phyloP scores from a whole-genome alignment of 2,113 vertebrate genomes.

The Patagioenas fasciata region DNA sequence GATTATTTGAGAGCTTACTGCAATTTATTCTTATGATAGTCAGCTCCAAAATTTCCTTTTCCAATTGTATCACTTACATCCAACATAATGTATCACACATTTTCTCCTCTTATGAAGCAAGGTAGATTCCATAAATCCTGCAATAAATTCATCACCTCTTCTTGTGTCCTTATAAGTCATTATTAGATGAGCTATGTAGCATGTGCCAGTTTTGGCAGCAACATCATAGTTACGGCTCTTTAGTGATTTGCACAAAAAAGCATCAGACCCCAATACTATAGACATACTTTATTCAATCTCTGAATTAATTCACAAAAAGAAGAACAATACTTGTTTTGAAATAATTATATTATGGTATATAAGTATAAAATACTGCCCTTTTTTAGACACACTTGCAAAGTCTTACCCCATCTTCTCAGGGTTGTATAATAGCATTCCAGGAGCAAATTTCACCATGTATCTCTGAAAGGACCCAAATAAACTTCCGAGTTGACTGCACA shows the following conservation, averaged over 20 bases:
- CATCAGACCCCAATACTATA: background rate
- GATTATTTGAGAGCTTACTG: conserved; percentile 18
- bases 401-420: background rate
- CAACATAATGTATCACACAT: conserved; percentile 1
- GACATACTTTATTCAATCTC: background rate
- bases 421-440: background rate
- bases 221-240: background rate
- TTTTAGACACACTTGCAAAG: background rate
- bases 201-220: background rate
- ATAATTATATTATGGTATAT: background rate
- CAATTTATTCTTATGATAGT: conserved; percentile 26
- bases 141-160: background rate
- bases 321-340: fast-evolving
- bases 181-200: background rate
- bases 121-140: background rate
- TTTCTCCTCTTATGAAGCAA: background rate
- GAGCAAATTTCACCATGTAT: background rate
- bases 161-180: background rate
- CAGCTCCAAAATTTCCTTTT: conserved; percentile 36
- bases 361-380: background rate
- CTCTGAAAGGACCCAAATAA: background rate
- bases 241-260: background rate
- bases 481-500: background rate
- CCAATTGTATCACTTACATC: background rate
- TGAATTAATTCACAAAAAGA: background rate